Evolutionary conservation across 2,113 vertebrate genomes (phyloP), one percentile per base, ranked within the genome.

Genomic region (Lucifuga dentata): DNA sequence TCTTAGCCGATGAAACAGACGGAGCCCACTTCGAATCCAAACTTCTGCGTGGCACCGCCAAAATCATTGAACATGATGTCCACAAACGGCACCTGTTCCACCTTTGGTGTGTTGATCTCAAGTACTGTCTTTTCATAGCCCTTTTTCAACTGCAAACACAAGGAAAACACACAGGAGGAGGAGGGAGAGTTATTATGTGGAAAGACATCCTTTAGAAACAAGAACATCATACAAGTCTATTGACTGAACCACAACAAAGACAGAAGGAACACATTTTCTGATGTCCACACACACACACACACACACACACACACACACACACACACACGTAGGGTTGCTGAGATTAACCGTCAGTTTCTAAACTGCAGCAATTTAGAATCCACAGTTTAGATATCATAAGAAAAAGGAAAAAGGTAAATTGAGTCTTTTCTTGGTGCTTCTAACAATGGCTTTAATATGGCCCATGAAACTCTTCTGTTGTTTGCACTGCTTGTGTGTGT

Each of bases 31-130:
- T 99, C 97, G 38, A 99, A 99, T 82, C 97, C 98, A 51, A 99
- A 99, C 92, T 99, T 99, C 95, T 99, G 98, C 33, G 94, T 89
- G 0, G 95, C 84, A 50, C 96, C 95, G 13, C 97, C 97, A 7
- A 99, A 99, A 86, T 99, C 98, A 76, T 96, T 98, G 94, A 99
- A 99, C 97, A 99, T 98, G 91, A 99, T 93, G 92, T 99, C 98
- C 35, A 98, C 96, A 24, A 98, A 92, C 29, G 98, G 98, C 11
- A 98, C 93, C 76, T 99, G 98, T 76, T 98, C 97, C 83, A 99
- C 96, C 84, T 95, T 98, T 67, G 97, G 96, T 0, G 97, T 98
- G 93, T 95, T 96, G 76, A 99, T 92, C 90, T 97, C 95, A 75
- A 99, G 92, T 72, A 99, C 86, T 7, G 97, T 98, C 92, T 98